A percentile compares a stretch with the other conserved stretches of the same genome.
phyloP scores from a whole-genome alignment of 2,797 vertebrate genomes.

The Setipinna tenuifilis region DNA sequence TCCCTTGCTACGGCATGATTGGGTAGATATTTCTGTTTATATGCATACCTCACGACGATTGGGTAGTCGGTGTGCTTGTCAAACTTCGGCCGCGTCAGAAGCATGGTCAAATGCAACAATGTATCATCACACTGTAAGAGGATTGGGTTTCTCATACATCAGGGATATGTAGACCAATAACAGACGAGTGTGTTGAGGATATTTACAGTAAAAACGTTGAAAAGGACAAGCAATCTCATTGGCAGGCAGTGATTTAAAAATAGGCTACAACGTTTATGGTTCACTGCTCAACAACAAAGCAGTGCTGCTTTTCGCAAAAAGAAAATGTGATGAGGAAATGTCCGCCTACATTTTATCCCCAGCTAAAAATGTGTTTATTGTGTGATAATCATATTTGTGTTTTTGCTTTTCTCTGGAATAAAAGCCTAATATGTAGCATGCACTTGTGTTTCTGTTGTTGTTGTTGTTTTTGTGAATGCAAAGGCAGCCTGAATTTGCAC shows the following conservation, averaged over 20 bases:
- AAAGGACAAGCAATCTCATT: background rate
- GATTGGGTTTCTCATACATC: background rate
- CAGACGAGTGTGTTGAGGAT: background rate
- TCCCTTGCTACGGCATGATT: constrained; percentile 50
- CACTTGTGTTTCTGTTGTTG: too few relatives aligned
- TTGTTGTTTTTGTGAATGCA: too few relatives aligned
- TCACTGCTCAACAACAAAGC: constrained; percentile 25
- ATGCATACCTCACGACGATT: constrained; percentile 49
- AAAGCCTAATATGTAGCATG: too few relatives aligned
- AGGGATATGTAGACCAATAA: constrained; percentile 1
- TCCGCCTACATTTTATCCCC: background rate
- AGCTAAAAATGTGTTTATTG: background rate
- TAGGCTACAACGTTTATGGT: constrained; percentile 11
- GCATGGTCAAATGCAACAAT: background rate
- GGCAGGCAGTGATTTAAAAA: constrained; percentile 32
- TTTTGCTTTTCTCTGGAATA: too few relatives aligned
- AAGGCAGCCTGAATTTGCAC: too few relatives aligned
- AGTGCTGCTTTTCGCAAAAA: background rate
- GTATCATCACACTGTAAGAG: constrained; percentile 26
- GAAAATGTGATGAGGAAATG: background rate
- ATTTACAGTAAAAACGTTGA: constrained; percentile 14
- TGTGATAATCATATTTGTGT: too few relatives aligned
- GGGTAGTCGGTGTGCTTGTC: constrained; percentile 44
- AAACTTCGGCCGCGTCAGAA: background rate
- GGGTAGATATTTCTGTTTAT: constrained; percentile 62